Evolutionary conservation across 2,797 vertebrate genomes (phyloP).

Genomic region (Pangasius larnaudii): DNA sequence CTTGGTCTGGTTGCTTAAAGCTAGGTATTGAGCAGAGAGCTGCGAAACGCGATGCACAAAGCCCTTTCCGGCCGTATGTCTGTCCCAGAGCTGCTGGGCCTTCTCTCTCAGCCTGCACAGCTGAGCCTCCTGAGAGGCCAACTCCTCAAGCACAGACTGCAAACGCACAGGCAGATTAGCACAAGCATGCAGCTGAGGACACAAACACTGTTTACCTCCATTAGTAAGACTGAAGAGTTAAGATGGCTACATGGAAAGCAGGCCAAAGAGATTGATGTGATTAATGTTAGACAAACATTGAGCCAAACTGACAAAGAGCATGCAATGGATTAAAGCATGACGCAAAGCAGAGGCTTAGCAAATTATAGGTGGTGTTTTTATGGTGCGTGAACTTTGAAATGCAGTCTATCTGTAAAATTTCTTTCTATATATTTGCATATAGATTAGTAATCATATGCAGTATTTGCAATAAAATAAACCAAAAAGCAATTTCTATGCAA

Average conservation of each 20-base stretch:
- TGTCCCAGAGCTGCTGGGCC: conserved; percentile 95
- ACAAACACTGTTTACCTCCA: conserved; percentile 58
- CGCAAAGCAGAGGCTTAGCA: conserved; percentile 16
- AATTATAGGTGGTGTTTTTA: background rate
- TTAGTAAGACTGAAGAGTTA: conserved; percentile 55
- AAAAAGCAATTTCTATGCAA: background rate
- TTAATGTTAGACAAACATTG: conserved; percentile 40
- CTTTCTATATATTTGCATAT: background rate
- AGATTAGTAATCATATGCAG: background rate
- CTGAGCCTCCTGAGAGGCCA: conserved; percentile 89
- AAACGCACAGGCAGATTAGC: conserved; percentile 81
- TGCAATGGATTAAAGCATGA: conserved; percentile 36
- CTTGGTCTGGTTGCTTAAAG: conserved; percentile 97
- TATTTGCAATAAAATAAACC: background rate
- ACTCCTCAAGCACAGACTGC: conserved; percentile 97
- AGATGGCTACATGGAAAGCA: conserved; percentile 55
- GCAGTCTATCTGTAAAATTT: background rate
- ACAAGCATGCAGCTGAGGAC: conserved; percentile 52
- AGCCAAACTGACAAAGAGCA: conserved; percentile 39
- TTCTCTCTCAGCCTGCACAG: conserved; percentile 92
- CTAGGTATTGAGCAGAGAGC: conserved; percentile 94
- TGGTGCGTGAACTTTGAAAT: background rate
- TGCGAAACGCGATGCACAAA: conserved; percentile 97
- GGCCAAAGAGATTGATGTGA: conserved; percentile 43
- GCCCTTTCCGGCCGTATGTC: conserved; percentile 93